These are phyloP conservation scores for Vireo griseus DNA, from an alignment of 2,797 vertebrate species.

Conservation along the genomic window DNA sequence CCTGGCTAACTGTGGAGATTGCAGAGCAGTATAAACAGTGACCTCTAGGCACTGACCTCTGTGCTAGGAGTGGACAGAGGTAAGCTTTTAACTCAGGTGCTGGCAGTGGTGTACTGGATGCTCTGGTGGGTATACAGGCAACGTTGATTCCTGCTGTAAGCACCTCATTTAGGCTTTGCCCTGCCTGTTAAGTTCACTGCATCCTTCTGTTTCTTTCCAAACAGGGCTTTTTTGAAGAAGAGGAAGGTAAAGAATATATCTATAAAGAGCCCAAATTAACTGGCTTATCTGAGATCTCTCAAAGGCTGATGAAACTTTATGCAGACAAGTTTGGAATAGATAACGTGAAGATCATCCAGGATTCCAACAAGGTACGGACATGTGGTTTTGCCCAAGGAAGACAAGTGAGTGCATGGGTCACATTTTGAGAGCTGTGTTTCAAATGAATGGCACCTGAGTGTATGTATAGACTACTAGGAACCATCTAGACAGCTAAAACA, in stretches of 20 bases:
- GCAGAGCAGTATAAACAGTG: not conserved
- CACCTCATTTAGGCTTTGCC: not conserved
- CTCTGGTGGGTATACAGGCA: not conserved
- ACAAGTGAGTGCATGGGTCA: accelerated
- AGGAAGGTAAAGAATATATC: slow-evolving; percentile 98
- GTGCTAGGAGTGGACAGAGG: not conserved
- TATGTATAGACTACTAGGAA: not conserved
- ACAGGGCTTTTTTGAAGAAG: slow-evolving; percentile 98
- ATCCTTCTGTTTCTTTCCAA: slow-evolving; percentile 36
- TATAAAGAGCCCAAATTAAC: slow-evolving; percentile 98
- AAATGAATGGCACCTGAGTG: not conserved
- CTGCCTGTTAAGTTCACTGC: slow-evolving; percentile 37
- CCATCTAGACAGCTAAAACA: not conserved
- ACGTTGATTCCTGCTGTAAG: not conserved
- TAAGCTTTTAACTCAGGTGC: not conserved
- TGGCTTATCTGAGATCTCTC: slow-evolving; percentile 95
- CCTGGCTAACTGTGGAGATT: not conserved
- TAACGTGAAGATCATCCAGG: slow-evolving; percentile 98
- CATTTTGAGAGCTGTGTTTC: not conserved
- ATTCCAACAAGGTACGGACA: slow-evolving; percentile 92
- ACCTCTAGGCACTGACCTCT: not conserved
- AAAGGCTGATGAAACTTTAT: slow-evolving; percentile 94
- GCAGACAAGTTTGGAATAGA: slow-evolving; percentile 97
- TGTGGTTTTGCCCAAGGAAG: accelerated
- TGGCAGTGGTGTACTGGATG: not conserved